Percentiles rank a stretch among this genome's conserved stretches.
phyloP scores from a whole-genome alignment of 2,113 vertebrate genomes.

The Sminthopsis crassicaudata region DNA sequence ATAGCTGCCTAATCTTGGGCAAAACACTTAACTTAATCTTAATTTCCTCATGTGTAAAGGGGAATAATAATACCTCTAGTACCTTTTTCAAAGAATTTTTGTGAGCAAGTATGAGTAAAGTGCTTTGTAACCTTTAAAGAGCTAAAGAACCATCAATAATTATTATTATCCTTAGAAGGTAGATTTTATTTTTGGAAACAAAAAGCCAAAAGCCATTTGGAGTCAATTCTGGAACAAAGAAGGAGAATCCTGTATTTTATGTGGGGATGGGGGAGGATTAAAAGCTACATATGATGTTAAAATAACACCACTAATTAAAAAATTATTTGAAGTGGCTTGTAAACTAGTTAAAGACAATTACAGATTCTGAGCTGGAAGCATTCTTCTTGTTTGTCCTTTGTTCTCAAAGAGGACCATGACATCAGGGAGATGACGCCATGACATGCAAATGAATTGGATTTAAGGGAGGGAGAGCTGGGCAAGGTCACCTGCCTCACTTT shows the following conservation, averaged over 20 bases:
- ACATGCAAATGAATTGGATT: no score
- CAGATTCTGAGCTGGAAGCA: conserved; percentile 16
- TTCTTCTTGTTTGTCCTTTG: not conserved
- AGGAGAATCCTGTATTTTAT: conserved; percentile 24
- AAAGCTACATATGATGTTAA: not conserved
- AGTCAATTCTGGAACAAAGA: not conserved
- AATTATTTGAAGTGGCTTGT: not conserved
- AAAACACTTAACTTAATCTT: not conserved
- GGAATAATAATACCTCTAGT: not conserved
- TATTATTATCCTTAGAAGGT: conserved; percentile 13
- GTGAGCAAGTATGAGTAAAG: not conserved
- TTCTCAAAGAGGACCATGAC: no score
- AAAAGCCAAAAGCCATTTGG: not conserved
- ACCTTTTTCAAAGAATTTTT: not conserved
- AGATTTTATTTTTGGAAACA: conserved; percentile 35
- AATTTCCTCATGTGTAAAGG: no score
- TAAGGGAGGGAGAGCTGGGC: no score
- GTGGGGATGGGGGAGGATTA: not conserved
- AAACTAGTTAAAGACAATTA: conserved; percentile 4
- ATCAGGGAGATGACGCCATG: no score
- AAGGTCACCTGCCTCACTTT: no score
- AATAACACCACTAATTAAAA: not conserved
- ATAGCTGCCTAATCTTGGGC: not conserved
- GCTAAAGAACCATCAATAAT: not conserved
- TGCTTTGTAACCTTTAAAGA: not conserved